Percentiles rank a stretch among this genome's conserved stretches.
Conservation (phyloP, 1,140 invertebrate species). For the Olivierus martensii region DNA sequence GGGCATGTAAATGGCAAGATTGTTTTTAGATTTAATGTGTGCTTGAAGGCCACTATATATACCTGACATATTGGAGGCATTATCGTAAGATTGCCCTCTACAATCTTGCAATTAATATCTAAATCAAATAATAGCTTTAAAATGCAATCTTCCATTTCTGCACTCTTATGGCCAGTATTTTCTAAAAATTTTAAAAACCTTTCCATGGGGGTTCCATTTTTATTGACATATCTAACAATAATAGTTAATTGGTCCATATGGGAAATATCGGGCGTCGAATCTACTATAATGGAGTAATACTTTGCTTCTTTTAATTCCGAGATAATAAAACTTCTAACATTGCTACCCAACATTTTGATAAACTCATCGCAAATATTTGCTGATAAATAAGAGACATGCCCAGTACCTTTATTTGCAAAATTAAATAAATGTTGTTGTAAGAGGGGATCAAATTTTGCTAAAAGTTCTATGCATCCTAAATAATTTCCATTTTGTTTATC, state of each 20-base stretch:
- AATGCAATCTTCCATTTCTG: conserved; percentile 1
- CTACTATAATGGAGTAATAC: background rate
- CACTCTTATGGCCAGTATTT: background rate
- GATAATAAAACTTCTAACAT: conserved; percentile 1
- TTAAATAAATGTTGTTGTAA: background rate
- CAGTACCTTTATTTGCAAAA: background rate
- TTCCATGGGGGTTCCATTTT: background rate
- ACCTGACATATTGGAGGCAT: background rate
- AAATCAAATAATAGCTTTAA: background rate
- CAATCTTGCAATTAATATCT: conserved; percentile 3
- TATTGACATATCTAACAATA: background rate
- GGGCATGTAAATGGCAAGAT: background rate
- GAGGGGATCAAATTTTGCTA: background rate
- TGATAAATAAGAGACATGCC: background rate
- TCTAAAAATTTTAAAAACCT: background rate
- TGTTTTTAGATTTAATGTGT: too few species aligned
- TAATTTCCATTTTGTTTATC: conserved; percentile 3
- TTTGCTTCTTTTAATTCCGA: conserved; percentile 1
- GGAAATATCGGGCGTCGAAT: background rate
- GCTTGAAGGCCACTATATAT: too few species aligned
- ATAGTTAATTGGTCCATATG: conserved; percentile 1
- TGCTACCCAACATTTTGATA: background rate
- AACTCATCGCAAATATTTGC: conserved; percentile 2
- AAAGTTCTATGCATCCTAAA: background rate
- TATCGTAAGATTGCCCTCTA: conserved; percentile 3